phyloP scores from a whole-genome alignment of 2,797 vertebrate species.

The Chaetodon trifasciatus region DNA sequence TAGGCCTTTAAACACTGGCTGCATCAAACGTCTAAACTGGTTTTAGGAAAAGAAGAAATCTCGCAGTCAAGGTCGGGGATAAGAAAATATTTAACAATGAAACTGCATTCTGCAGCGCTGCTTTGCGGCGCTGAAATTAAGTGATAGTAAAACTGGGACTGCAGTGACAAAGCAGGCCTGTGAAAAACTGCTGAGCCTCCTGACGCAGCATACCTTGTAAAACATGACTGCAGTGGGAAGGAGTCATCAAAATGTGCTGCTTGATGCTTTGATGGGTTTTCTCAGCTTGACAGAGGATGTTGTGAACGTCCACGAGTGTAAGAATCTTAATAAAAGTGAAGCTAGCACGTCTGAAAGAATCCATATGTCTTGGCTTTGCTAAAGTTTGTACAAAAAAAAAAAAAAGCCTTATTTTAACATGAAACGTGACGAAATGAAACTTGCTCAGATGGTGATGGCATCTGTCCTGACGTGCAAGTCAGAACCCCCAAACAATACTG shows the following conservation, averaged over 20 bases:
- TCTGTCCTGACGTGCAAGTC: background rate
- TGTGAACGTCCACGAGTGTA: slow-evolving; percentile 26
- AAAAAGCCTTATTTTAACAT: background rate
- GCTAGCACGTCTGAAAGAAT: background rate
- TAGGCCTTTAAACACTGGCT: slow-evolving; percentile 23
- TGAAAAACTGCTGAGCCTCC: slow-evolving; percentile 33
- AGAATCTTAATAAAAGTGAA: slow-evolving; percentile 18
- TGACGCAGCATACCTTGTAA: slow-evolving; percentile 52
- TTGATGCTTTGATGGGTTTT: slow-evolving; percentile 60
- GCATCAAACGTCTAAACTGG: slow-evolving; percentile 10
- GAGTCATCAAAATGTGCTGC: slow-evolving; percentile 52
- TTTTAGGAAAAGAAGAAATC: slow-evolving; percentile 10
- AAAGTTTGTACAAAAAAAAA: background rate
- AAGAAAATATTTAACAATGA: background rate
- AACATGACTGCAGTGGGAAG: slow-evolving; percentile 41
- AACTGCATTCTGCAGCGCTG: background rate
- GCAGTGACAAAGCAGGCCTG: slow-evolving; percentile 1
- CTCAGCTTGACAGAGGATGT: slow-evolving; percentile 57
- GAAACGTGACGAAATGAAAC: background rate
- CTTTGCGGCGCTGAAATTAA: slow-evolving; percentile 6
- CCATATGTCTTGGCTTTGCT: slow-evolving; percentile 4
- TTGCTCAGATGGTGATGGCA: background rate
- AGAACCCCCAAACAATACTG: background rate
- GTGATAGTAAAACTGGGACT: background rate
- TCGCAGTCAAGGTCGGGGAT: background rate